Conservation (phyloP, 2,888 invertebrate genomes). For the Pinctada fucata region DNA sequence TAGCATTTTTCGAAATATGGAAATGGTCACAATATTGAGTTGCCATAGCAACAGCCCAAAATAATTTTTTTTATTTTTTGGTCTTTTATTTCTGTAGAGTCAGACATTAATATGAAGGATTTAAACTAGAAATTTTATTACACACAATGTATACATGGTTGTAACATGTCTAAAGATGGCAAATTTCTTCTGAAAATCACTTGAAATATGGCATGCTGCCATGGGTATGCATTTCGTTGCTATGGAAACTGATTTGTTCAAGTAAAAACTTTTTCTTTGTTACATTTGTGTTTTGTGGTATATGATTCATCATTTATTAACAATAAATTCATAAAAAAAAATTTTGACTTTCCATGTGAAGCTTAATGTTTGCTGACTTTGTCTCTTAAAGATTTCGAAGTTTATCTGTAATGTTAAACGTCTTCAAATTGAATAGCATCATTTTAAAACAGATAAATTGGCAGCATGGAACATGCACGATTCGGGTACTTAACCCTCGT, state of each 20-base stretch:
- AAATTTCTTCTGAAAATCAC: not conserved
- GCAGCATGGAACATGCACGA: no score
- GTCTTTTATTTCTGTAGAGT: no score
- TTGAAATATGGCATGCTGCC: not conserved
- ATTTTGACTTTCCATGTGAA: constrained; percentile 1
- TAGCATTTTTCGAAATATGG: not conserved
- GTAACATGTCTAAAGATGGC: not conserved
- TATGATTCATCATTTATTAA: not conserved
- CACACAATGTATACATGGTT: no score
- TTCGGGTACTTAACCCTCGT: no score
- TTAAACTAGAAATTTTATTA: no score
- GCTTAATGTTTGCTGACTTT: not conserved
- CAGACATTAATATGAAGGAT: no score
- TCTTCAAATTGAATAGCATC: no score
- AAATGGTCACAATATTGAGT: not conserved
- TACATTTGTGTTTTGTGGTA: not conserved
- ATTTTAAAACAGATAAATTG: no score
- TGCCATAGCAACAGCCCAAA: not conserved
- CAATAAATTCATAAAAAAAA: not conserved
- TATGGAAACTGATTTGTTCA: not conserved
- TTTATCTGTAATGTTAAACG: no score
- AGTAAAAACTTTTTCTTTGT: not conserved
- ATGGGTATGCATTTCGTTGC: not conserved
- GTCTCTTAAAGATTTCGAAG: not conserved
- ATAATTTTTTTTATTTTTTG: no score